Evolutionary conservation across 23 tunicate species (phyloP).

Genomic region (Botrylloides violaceus): DNA sequence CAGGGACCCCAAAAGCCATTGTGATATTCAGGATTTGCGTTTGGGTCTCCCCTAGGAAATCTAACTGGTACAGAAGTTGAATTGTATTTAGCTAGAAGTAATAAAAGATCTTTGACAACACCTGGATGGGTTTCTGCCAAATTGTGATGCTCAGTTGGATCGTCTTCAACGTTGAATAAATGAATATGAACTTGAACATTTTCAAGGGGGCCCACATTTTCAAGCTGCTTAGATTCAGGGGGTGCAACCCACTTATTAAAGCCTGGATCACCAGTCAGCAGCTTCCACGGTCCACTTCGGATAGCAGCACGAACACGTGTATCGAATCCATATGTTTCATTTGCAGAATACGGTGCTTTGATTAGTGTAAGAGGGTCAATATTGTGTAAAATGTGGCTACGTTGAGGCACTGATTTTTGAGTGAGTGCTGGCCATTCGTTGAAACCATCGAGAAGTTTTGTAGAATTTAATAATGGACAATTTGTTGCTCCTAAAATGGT

Average conservation of each 20-base stretch:
- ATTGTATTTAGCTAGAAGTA: slow-evolving; percentile 36
- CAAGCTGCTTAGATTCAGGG: slow-evolving; percentile 44
- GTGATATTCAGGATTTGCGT: slow-evolving; percentile 54
- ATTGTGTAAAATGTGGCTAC: slow-evolving; percentile 64
- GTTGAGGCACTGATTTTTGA: slow-evolving; percentile 22
- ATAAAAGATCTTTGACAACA: slow-evolving; percentile 42
- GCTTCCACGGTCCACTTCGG: slow-evolving; percentile 73
- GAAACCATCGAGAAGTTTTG: slow-evolving; percentile 61
- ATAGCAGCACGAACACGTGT: slow-evolving; percentile 73
- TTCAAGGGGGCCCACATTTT: not conserved
- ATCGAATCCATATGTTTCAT: slow-evolving; percentile 41
- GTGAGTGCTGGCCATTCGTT: slow-evolving; percentile 64
- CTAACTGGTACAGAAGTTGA: slow-evolving; percentile 73
- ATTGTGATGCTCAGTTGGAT: slow-evolving; percentile 61
- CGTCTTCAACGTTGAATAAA: slow-evolving; percentile 48
- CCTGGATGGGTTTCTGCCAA: slow-evolving; percentile 50
- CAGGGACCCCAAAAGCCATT: slow-evolving; percentile 94
- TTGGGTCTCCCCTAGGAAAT: slow-evolving; percentile 51
- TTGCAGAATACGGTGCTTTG: not conserved
- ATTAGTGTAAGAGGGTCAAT: slow-evolving; percentile 47
- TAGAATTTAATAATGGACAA: slow-evolving; percentile 38
- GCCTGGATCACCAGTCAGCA: slow-evolving; percentile 79
- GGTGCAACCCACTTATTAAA: slow-evolving; percentile 52
- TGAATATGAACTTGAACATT: slow-evolving; percentile 14
- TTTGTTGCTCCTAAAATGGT: slow-evolving; percentile 52